phyloP scores from a whole-genome alignment of 1,140 invertebrate genomes.

The Pseudomyrmex gracilis region DNA sequence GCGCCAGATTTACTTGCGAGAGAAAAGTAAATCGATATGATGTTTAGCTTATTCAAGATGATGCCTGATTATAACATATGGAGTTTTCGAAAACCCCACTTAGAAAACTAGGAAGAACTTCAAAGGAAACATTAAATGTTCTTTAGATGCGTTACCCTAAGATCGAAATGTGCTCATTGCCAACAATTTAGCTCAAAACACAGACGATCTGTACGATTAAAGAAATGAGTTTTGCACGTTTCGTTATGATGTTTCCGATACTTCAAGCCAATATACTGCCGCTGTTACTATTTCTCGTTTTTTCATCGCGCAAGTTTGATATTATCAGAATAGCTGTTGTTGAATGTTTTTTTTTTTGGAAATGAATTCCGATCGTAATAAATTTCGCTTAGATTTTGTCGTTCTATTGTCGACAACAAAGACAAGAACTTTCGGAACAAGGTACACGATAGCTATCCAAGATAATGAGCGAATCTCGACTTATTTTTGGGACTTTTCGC shows the following conservation, averaged over 20 bases:
- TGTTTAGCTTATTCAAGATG: neutral
- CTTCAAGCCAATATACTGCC: conserved; percentile 38
- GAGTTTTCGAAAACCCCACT: neutral
- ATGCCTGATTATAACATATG: neutral
- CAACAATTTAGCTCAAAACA: neutral
- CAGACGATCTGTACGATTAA: too few relatives aligned
- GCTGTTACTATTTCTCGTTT: conserved; percentile 2
- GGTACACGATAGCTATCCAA: neutral
- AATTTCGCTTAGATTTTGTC: too few relatives aligned
- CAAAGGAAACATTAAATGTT: neutral
- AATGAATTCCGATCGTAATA: too few relatives aligned
- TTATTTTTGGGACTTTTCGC: conserved; percentile 10
- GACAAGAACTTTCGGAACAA: too few relatives aligned
- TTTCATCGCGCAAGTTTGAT: conserved; percentile 2
- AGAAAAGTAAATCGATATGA: conserved; percentile 6
- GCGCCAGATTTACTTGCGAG: neutral
- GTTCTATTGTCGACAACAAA: too few relatives aligned
- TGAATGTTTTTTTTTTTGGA: too few relatives aligned
- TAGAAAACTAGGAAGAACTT: neutral
- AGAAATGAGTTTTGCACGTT: neutral
- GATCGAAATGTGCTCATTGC: neutral
- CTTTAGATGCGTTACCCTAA: neutral
- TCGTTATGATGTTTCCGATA: neutral
- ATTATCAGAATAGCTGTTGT: too few relatives aligned
- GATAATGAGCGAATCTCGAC: conserved; percentile 10